Percentiles rank a stretch among this genome's conserved stretches.
Conservation (phyloP, 2,888 invertebrate genomes). For the Meiosimyza decipiens region DNA sequence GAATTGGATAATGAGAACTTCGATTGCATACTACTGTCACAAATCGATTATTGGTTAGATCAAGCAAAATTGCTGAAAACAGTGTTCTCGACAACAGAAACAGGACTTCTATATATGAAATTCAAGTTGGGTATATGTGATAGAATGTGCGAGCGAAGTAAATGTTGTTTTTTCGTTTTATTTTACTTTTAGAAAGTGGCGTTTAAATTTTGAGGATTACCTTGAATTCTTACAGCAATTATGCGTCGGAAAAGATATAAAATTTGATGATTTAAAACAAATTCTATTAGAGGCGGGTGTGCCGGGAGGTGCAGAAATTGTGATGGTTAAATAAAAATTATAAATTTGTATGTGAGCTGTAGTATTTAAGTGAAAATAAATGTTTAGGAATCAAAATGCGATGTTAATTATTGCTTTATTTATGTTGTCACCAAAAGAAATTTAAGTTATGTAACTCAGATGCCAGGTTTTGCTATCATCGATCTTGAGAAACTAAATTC, state of each 20-base stretch:
- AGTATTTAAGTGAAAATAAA: constrained; percentile 42
- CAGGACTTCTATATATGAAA: constrained; percentile 52
- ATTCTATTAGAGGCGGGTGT: constrained; percentile 48
- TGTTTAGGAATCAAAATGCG: neutral
- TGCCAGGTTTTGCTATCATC: too few relatives aligned
- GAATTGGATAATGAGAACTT: constrained; percentile 50
- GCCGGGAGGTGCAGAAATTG: constrained; percentile 45
- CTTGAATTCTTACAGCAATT: constrained; percentile 47
- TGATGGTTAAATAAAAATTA: constrained; percentile 47
- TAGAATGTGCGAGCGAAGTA: neutral
- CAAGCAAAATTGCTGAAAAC: constrained; percentile 49
- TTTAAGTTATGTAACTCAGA: neutral
- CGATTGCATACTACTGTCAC: constrained; percentile 51
- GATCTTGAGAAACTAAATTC: too few relatives aligned
- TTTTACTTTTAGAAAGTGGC: constrained; percentile 50
- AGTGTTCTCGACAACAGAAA: constrained; percentile 49
- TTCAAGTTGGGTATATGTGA: constrained; percentile 46
- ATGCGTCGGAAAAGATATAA: constrained; percentile 45
- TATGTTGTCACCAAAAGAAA: constrained; percentile 36
- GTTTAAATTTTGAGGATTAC: constrained; percentile 52
- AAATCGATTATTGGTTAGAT: constrained; percentile 54
- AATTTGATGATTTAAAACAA: constrained; percentile 45
- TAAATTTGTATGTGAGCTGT: constrained; percentile 55
- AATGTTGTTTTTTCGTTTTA: constrained; percentile 6
- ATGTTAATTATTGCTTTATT: neutral